phyloP scores from a whole-genome alignment of 2,797 vertebrate genomes.

The Myotis pilosus region DNA sequence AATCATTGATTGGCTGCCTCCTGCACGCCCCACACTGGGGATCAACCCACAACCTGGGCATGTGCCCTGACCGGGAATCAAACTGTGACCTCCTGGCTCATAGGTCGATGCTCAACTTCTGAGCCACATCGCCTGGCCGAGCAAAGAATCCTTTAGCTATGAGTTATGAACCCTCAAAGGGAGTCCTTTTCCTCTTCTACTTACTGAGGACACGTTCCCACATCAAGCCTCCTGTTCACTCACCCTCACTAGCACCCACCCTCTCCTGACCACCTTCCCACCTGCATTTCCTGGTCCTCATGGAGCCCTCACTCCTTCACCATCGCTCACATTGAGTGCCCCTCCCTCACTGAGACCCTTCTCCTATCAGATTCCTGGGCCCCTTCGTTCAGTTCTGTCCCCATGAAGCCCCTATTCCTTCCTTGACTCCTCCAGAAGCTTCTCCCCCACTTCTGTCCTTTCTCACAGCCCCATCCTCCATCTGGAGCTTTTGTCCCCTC shows the following conservation, averaged over 20 bases:
- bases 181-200: fast-evolving
- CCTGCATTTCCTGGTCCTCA: neutral
- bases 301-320: neutral
- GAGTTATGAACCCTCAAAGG: neutral
- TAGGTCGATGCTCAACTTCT: no score
- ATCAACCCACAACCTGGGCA: no score
- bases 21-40: no score
- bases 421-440: neutral
- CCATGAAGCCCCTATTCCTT: neutral
- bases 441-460: neutral
- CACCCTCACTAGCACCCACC: neutral
- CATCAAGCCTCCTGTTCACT: neutral
- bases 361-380: neutral
- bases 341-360: neutral
- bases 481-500: no score
- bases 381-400: neutral
- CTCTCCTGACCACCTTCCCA: neutral
- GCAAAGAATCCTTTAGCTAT: neutral
- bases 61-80: no score
- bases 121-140: neutral
- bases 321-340: fast-evolving
- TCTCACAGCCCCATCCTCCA: neutral
- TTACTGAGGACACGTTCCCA: neutral
- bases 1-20: no score
- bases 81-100: no score